Conservation (phyloP, 2,888 invertebrate genomes). For the Phalera bucephala region DNA sequence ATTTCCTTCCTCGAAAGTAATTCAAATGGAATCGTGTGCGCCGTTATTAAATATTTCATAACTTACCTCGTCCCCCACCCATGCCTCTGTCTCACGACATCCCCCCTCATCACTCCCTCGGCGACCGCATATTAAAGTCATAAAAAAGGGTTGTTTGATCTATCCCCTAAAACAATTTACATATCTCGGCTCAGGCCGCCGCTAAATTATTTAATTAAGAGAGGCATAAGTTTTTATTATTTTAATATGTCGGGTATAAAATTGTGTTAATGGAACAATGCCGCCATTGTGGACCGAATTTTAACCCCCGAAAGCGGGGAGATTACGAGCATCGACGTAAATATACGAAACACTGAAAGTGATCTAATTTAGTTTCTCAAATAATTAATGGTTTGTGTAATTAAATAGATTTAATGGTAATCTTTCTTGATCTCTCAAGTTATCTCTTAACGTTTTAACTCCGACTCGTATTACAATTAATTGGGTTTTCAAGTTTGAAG, state of each 20-base stretch:
- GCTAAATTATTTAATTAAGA: conserved; percentile 84
- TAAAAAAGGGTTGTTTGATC: conserved; percentile 85
- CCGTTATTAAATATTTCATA: conserved; percentile 84
- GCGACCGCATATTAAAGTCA: conserved; percentile 83
- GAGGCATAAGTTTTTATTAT: conserved; percentile 84
- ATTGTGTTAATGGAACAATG: conserved; percentile 81
- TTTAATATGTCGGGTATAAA: conserved; percentile 82
- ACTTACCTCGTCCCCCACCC: conserved; percentile 67
- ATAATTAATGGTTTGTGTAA: conserved; percentile 39
- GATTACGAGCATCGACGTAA: conserved; percentile 63
- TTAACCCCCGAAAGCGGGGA: conserved; percentile 56
- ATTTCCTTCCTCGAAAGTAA: conserved; percentile 83
- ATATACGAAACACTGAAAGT: conserved; percentile 48
- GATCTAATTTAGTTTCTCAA: conserved; percentile 50
- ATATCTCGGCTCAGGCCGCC: conserved; percentile 80
- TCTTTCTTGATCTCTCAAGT: conserved; percentile 26
- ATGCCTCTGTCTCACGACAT: conserved; percentile 42
- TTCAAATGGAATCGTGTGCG: conserved; percentile 83
- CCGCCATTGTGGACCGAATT: conserved; percentile 63
- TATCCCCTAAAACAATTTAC: conserved; percentile 84
- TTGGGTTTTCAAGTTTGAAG: neutral
- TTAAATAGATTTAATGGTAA: conserved; percentile 34
- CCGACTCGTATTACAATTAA: conserved; percentile 8
- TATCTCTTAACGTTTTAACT: conserved; percentile 15
- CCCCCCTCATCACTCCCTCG: conserved; percentile 46